Percentiles rank a stretch among this genome's conserved stretches.
These are phyloP conservation scores for Caligus rogercresseyi DNA, from an alignment of 1,140 invertebrate genomes.

Conservation along the genomic window DNA sequence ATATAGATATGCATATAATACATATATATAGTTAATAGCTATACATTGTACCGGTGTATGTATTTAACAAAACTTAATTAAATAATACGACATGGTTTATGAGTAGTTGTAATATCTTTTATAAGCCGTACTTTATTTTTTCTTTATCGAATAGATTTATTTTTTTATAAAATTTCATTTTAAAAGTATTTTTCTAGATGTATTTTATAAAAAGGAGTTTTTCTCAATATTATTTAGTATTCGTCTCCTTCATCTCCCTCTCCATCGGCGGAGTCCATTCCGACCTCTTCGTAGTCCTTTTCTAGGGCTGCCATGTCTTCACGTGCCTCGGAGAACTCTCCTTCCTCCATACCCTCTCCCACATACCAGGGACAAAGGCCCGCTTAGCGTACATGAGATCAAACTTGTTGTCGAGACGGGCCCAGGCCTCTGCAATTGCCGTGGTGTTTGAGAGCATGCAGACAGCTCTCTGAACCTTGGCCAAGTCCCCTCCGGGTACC, in stretches of 20 bases:
- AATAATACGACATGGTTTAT: no score
- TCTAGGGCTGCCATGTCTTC: constrained; percentile 49
- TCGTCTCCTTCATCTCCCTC: constrained; percentile 30
- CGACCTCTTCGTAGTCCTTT: constrained; percentile 48
- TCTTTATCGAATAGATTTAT: no score
- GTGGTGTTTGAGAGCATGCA: constrained; percentile 54
- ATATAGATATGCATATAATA: no score
- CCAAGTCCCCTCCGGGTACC: constrained; percentile 46
- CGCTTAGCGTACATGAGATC: constrained; percentile 41
- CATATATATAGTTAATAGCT: no score
- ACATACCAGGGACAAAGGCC: constrained; percentile 35
- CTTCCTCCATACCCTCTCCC: constrained; percentile 57
- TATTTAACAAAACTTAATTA: no score
- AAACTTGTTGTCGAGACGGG: constrained; percentile 39
- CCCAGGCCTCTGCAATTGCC: constrained; percentile 54
- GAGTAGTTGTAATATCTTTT: no score
- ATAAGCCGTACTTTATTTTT: no score
- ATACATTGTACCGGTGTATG: no score
- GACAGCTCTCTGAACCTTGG: constrained; percentile 62
- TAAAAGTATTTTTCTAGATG: no score
- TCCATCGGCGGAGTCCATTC: constrained; percentile 39
- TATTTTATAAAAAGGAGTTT: no score
- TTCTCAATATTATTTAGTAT: no score
- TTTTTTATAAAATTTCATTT: no score
- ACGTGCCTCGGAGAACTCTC: constrained; percentile 50